Percentiles rank a stretch among this genome's conserved stretches.
Conservation (phyloP, 2,888 invertebrate genomes). For the Chalcosyrphus nemorum region DNA sequence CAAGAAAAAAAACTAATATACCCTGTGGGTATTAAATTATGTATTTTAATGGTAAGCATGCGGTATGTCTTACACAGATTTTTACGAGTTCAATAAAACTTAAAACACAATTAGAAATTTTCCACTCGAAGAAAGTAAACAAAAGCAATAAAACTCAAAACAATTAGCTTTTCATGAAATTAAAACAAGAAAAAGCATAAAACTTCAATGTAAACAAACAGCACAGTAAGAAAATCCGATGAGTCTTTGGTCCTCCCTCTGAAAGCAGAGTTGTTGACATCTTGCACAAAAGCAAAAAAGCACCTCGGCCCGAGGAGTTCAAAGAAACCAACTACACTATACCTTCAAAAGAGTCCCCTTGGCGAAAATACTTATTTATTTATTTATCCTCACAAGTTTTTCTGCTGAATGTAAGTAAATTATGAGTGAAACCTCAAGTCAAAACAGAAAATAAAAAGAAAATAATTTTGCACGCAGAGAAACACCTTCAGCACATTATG, state of each 20-base stretch:
- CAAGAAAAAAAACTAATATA: background rate
- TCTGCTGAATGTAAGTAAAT: conserved; percentile 19
- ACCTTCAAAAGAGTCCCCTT: conserved; percentile 7
- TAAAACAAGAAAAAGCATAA: conserved; percentile 26
- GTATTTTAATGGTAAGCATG: background rate
- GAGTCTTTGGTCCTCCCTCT: conserved; percentile 62
- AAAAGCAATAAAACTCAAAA: conserved; percentile 17
- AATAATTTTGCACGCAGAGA: conserved; percentile 18
- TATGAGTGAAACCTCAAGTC: background rate
- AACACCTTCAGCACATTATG: conserved; percentile 55
- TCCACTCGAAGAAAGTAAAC: background rate
- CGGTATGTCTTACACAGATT: background rate
- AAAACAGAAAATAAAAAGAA: background rate
- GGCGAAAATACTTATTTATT: background rate
- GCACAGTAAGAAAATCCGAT: background rate
- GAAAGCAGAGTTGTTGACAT: conserved; percentile 60
- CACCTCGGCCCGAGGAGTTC: conserved; percentile 30
- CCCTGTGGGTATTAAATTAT: background rate
- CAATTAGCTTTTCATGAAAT: conserved; percentile 33
- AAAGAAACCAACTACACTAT: conserved; percentile 1
- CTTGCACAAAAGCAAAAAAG: conserved; percentile 27
- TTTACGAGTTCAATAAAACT: background rate
- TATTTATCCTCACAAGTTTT: conserved; percentile 16
- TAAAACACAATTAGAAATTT: background rate
- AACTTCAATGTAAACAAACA: conserved; percentile 55